These are phyloP conservation scores for Mechanitis mazaeus DNA, from an alignment of 2,888 invertebrate species.

Conservation along the genomic window DNA sequence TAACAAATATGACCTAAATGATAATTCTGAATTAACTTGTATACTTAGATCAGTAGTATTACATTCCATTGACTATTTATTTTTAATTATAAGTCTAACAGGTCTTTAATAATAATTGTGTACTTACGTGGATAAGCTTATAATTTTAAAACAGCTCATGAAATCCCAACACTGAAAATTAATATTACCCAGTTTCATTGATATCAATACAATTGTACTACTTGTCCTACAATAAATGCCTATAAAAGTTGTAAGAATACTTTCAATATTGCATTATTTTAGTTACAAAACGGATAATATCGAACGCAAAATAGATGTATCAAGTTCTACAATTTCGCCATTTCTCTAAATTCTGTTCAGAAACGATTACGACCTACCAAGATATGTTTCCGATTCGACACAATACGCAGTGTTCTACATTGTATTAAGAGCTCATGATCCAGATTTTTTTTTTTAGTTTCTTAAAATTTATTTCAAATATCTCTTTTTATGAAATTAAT, in stretches of 20 bases:
- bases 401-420: too few relatives aligned
- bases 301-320: slow-evolving; percentile 53
- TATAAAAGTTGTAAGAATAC: slow-evolving; percentile 37
- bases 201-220: slow-evolving; percentile 38
- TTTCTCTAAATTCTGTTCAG: slow-evolving; percentile 56
- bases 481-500: too few relatives aligned
- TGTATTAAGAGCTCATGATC: too few relatives aligned
- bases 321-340: slow-evolving; percentile 68
- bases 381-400: too few relatives aligned
- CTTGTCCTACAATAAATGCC: slow-evolving; percentile 36
- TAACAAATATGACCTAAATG: slow-evolving; percentile 25
- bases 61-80: background rate
- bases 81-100: background rate
- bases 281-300: slow-evolving; percentile 44
- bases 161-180: slow-evolving; percentile 46
- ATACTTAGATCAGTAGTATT: slow-evolving; percentile 4
- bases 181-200: slow-evolving; percentile 47
- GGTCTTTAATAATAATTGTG: slow-evolving; percentile 22
- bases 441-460: too few relatives aligned
- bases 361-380: slow-evolving; percentile 23
- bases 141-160: slow-evolving; percentile 40
- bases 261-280: slow-evolving; percentile 48
- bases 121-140: slow-evolving; percentile 44
- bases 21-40: slow-evolving; percentile 23
- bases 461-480: too few relatives aligned